Conservation (phyloP, 2,888 invertebrate species). For the Macrophya alboannulata region DNA sequence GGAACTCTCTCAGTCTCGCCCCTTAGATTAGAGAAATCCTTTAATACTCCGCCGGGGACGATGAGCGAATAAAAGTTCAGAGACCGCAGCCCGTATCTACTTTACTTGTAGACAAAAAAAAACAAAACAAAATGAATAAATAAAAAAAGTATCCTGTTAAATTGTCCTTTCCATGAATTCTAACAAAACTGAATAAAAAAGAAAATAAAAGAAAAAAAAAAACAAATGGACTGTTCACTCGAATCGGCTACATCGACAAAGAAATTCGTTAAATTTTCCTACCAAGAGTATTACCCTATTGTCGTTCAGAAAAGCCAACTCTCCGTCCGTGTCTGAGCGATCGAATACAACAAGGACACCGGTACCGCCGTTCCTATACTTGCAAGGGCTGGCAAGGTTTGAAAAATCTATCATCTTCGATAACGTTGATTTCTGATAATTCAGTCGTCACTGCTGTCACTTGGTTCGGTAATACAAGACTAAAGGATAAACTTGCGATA, state of each 20-base stretch:
- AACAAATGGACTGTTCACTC: background rate
- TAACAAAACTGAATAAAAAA: background rate
- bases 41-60: conserved; percentile 46
- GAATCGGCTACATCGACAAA: background rate
- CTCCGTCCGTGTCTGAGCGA: background rate
- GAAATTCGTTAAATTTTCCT: background rate
- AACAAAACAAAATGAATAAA: background rate
- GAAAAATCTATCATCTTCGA: conserved; percentile 17
- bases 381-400: background rate
- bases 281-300: background rate
- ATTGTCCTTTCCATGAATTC: background rate
- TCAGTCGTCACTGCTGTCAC: conserved; percentile 45
- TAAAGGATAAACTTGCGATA: background rate
- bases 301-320: background rate
- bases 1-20: conserved; percentile 61
- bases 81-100: background rate
- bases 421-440: conserved; percentile 1
- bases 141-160: background rate
- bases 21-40: conserved; percentile 63
- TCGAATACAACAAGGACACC: conserved; percentile 12
- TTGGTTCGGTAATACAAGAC: conserved; percentile 20
- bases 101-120: background rate
- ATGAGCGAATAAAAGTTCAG: conserved; percentile 34
- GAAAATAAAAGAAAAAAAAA: conserved; percentile 6
- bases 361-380: background rate